Conservation (phyloP, 2,888 invertebrate species). For the Ellobium chinense region DNA sequence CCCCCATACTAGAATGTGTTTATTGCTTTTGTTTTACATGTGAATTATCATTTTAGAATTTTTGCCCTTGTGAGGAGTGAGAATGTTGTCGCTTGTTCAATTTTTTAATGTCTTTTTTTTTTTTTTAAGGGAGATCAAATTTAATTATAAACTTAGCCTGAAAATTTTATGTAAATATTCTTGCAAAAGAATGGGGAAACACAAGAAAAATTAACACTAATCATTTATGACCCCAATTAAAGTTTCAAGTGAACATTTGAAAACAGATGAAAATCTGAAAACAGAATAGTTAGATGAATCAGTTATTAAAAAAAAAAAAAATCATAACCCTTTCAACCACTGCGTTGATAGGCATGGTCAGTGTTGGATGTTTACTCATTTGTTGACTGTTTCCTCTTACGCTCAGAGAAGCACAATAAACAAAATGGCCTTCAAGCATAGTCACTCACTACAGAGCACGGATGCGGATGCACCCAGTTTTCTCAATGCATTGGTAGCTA, state of each 20-base stretch:
- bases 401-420: constrained; percentile 48
- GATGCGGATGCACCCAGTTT: constrained; percentile 44
- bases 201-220: too few relatives aligned
- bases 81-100: background rate
- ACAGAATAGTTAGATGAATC: background rate
- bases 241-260: too few relatives aligned
- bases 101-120: background rate
- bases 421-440: constrained; percentile 50
- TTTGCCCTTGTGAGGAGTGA: constrained; percentile 3
- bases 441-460: constrained; percentile 42
- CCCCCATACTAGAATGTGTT: too few relatives aligned
- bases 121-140: too few relatives aligned
- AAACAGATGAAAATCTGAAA: too few relatives aligned
- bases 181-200: too few relatives aligned
- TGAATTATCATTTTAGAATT: constrained; percentile 18
- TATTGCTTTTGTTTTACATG: background rate
- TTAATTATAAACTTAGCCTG: too few relatives aligned
- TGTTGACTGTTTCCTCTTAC: constrained; percentile 50
- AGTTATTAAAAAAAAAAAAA: background rate
- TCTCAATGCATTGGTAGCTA: constrained; percentile 49
- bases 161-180: too few relatives aligned
- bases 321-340: background rate
- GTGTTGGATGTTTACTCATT: constrained; percentile 43
- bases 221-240: too few relatives aligned
- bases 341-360: constrained; percentile 28